phyloP scores from a whole-genome alignment of 2,888 invertebrate species.

The Junonia oenone region DNA sequence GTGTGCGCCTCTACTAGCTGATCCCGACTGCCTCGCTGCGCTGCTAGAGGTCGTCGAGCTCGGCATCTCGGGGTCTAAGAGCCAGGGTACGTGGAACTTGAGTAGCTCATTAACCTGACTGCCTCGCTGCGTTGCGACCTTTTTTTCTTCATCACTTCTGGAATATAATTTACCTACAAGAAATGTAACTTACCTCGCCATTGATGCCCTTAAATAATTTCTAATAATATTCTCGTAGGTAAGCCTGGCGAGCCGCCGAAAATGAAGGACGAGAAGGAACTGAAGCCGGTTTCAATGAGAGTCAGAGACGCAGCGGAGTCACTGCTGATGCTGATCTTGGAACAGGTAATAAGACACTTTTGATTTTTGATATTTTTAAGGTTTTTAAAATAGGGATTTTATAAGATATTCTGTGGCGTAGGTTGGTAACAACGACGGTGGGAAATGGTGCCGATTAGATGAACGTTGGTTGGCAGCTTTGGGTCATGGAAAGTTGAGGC shows the following conservation, averaged over 20 bases:
- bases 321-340: slow-evolving; percentile 92
- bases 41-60: slow-evolving; percentile 98
- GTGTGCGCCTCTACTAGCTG: slow-evolving; percentile 92
- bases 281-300: slow-evolving; percentile 98
- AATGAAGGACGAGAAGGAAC: slow-evolving; percentile 96
- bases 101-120: too few relatives aligned
- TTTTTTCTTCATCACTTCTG: too few relatives aligned
- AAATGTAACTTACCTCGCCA: too few relatives aligned
- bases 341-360: slow-evolving; percentile 89
- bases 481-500: slow-evolving; percentile 78
- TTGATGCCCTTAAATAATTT: too few relatives aligned
- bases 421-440: slow-evolving; percentile 65
- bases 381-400: not conserved
- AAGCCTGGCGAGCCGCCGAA: slow-evolving; percentile 93
- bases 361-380: not conserved
- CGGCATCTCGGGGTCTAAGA: slow-evolving; percentile 97
- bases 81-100: slow-evolving; percentile 72
- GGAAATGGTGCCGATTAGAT: slow-evolving; percentile 88
- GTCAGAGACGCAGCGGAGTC: slow-evolving; percentile 98
- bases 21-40: slow-evolving; percentile 94
- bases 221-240: too few relatives aligned
- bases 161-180: too few relatives aligned
- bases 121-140: too few relatives aligned
- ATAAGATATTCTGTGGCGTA: not conserved
- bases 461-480: slow-evolving; percentile 87